These are phyloP conservation scores for Amphilophus citrinellus DNA, from an alignment of 2,113 vertebrate species.

Conservation along the genomic window DNA sequence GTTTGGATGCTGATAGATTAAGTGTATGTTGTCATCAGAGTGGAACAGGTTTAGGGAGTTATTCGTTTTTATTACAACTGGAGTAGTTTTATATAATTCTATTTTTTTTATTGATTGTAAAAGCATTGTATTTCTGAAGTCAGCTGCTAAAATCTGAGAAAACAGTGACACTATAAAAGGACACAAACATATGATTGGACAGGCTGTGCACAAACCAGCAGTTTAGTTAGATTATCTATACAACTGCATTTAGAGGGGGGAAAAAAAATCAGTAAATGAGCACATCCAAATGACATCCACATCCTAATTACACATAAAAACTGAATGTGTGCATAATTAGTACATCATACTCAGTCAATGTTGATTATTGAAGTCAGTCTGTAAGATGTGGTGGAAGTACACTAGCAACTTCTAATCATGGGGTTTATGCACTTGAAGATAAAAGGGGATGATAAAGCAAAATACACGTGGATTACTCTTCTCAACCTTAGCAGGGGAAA, in stretches of 20 bases:
- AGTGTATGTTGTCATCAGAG: background rate
- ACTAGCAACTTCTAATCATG: constrained; percentile 13
- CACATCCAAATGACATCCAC: background rate
- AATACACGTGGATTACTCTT: background rate
- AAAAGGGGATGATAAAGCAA: constrained; percentile 10
- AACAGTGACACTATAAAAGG: background rate
- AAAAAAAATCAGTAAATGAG: background rate
- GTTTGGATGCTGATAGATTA: constrained; percentile 27
- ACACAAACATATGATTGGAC: background rate
- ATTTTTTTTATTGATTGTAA: background rate
- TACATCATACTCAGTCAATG: background rate
- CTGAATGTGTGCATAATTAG: constrained; percentile 12
- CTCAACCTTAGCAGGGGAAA: background rate
- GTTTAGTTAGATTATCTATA: background rate
- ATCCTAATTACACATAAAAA: constrained; percentile 8
- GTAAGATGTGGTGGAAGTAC: constrained; percentile 6
- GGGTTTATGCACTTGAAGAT: constrained; percentile 15
- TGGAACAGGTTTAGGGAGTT: background rate
- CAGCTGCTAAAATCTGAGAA: background rate
- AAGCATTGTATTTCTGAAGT: background rate
- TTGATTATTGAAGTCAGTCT: constrained; percentile 2
- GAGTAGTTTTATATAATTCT: background rate
- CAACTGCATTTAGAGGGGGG: background rate
- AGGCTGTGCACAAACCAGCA: background rate
- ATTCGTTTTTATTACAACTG: background rate